Evolutionary conservation across 2,888 invertebrate genomes (phyloP).

Genomic region (Pachycephus smyrnensis): DNA sequence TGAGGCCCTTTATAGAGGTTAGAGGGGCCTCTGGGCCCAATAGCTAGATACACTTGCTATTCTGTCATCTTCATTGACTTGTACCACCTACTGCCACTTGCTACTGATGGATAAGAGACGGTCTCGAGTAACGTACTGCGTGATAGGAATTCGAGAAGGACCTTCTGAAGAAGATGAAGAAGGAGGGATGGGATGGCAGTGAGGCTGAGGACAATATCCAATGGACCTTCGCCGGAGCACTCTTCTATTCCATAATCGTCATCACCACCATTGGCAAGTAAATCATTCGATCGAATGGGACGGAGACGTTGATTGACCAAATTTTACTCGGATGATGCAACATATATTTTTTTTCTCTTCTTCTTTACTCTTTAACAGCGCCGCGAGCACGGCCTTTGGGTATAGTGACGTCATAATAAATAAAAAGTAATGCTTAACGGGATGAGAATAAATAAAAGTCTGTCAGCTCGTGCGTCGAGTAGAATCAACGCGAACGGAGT

Average conservation of each 20-base stretch:
- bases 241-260: constrained; percentile 95
- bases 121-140: neutral
- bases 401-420: neutral
- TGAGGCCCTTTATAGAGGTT: constrained; percentile 29
- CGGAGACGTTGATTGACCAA: neutral
- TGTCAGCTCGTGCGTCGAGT: neutral
- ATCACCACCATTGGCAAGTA: constrained; percentile 94
- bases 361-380: neutral
- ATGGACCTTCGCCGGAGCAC: constrained; percentile 90
- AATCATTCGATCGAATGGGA: too few species aligned
- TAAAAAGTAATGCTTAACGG: neutral
- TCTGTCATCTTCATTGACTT: neutral
- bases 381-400: neutral
- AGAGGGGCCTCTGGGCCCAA: neutral
- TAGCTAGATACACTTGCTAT: neutral
- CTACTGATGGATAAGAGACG: neutral
- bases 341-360: neutral
- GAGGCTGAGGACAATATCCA: constrained; percentile 74
- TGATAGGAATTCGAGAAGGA: constrained; percentile 74
- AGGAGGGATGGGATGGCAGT: constrained; percentile 90
- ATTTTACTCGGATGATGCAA: neutral
- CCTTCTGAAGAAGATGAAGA: constrained; percentile 85
- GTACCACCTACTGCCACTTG: neutral
- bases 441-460: neutral
- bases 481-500: neutral